Evolutionary conservation across 64 coral and sea anemone species (phyloP).

Genomic region (Stylophora pistillata): DNA sequence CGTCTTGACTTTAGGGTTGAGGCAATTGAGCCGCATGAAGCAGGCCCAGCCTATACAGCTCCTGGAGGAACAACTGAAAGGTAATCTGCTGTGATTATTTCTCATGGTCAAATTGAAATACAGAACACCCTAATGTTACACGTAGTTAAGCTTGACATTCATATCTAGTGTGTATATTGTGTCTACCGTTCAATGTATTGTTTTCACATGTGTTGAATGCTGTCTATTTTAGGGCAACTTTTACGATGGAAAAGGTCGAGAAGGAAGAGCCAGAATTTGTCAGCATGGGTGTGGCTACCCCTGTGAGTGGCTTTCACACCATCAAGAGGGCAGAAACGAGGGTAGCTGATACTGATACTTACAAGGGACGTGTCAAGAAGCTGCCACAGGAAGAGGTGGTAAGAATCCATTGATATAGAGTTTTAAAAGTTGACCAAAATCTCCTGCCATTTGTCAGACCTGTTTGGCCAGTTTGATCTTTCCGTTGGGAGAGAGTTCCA

Average conservation of each 20-base stretch:
- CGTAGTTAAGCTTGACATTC: not conserved
- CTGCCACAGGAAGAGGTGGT: slow-evolving; percentile 27
- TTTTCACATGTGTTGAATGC: not conserved
- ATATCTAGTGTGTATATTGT: not conserved
- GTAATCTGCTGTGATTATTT: not conserved
- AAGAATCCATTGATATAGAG: not conserved
- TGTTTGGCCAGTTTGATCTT: no score
- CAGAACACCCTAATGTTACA: not conserved
- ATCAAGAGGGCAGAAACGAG: slow-evolving; percentile 80
- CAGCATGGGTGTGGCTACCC: slow-evolving; percentile 82
- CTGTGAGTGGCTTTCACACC: slow-evolving; percentile 56
- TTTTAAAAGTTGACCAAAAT: no score
- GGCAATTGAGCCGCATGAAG: not conserved
- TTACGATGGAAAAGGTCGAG: slow-evolving; percentile 14
- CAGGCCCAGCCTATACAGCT: slow-evolving; percentile 5
- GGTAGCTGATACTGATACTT: slow-evolving; percentile 82
- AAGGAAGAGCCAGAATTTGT: slow-evolving; percentile 60
- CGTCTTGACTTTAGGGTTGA: not conserved
- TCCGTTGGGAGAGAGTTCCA: no score
- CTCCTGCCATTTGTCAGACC: no score
- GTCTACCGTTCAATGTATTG: not conserved
- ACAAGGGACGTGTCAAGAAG: slow-evolving; percentile 70
- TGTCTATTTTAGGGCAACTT: slow-evolving; percentile 7
- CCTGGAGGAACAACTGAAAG: slow-evolving; percentile 11
- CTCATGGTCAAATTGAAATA: not conserved